These are phyloP conservation scores for Rhombomys opimus DNA, from an alignment of 2,113 vertebrate genomes.

Conservation along the genomic window DNA sequence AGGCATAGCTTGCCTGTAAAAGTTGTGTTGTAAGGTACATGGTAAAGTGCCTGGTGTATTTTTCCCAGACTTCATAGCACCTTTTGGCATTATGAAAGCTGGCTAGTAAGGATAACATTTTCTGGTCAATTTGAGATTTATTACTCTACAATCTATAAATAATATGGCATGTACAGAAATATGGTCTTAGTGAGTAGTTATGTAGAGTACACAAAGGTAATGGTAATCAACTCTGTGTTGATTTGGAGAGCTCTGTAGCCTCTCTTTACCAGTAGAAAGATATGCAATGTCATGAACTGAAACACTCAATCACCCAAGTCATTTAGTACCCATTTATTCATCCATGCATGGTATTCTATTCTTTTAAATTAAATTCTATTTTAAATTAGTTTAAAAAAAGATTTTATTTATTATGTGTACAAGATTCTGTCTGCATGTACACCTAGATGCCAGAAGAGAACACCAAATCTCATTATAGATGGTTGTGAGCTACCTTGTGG, in stretches of 20 bases:
- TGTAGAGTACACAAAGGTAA: neutral
- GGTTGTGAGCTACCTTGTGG: too few relatives aligned
- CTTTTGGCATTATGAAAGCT: neutral
- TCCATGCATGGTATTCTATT: neutral
- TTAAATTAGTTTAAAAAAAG: too few relatives aligned
- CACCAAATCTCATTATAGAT: too few relatives aligned
- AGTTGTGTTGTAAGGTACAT: neutral
- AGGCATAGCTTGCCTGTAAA: neutral
- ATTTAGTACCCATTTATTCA: neutral
- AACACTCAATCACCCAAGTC: neutral
- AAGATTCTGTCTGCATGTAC: too few relatives aligned
- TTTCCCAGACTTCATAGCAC: neutral
- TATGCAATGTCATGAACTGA: neutral
- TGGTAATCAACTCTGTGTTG: neutral
- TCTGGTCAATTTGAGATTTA: neutral
- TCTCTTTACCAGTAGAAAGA: too few relatives aligned
- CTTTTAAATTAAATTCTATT: neutral
- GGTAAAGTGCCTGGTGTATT: neutral
- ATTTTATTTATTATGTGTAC: too few relatives aligned
- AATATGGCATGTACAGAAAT: neutral
- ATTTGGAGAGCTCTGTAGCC: neutral
- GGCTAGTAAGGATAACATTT: neutral
- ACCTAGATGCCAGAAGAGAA: too few relatives aligned
- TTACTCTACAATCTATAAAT: neutral
- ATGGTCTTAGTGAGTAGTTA: neutral